Conservation (phyloP, 1,140 invertebrate genomes). For the Ceratina japonica region DNA sequence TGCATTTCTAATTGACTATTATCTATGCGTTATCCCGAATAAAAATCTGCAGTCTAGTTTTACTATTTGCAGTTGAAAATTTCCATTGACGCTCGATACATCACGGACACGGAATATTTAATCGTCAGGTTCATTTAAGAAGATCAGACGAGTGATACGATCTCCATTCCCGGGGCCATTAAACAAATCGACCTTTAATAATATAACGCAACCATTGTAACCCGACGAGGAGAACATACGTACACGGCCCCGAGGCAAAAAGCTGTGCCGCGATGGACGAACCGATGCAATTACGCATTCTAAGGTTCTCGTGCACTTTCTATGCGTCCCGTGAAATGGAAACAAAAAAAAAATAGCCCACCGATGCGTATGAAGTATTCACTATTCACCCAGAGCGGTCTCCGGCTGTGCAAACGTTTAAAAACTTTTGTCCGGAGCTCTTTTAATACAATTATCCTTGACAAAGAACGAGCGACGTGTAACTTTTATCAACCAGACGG, state of each 20-base stretch:
- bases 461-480: background rate
- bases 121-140: background rate
- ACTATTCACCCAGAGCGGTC: background rate
- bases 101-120: background rate
- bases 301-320: conserved; percentile 17
- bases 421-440: conserved; percentile 11
- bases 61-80: too few species aligned
- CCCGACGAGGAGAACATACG: background rate
- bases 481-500: background rate
- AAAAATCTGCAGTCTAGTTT: too few species aligned
- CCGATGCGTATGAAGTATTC: conserved; percentile 30
- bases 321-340: conserved; percentile 6
- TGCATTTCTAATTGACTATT: too few species aligned
- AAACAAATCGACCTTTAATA: conserved; percentile 18
- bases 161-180: background rate
- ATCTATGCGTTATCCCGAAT: too few species aligned
- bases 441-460: background rate
- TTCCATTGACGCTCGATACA: too few species aligned
- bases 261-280: background rate
- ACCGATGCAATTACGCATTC: conserved; percentile 24
- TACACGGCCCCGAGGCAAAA: background rate
- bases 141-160: background rate
- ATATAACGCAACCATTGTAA: conserved; percentile 20
- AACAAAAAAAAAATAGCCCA: conserved; percentile 15
- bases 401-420: conserved; percentile 8